Evolutionary conservation across 2,888 invertebrate genomes (phyloP).

Genomic region (Volucella inanis): DNA sequence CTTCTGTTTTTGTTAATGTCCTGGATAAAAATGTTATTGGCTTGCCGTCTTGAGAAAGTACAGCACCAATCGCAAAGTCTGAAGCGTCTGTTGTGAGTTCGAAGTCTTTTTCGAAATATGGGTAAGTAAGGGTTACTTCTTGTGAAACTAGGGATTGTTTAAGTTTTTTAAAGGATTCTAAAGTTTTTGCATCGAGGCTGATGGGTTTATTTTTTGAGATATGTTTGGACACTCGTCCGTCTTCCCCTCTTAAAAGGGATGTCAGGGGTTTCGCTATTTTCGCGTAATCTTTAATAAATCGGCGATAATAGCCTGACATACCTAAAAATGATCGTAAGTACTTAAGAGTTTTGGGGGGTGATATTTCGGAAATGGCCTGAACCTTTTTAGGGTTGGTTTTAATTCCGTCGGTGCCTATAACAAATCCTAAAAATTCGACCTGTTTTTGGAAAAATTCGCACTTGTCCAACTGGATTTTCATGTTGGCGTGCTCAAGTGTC

Average conservation of each 20-base stretch:
- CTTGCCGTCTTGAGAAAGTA: constrained; percentile 11
- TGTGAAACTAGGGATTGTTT: constrained; percentile 44
- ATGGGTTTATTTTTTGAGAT: constrained; percentile 44
- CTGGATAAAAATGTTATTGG: constrained; percentile 2
- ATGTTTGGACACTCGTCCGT: constrained; percentile 44
- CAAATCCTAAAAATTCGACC: constrained; percentile 53
- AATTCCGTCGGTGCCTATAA: constrained; percentile 45
- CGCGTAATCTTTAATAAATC: constrained; percentile 35
- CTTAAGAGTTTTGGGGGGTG: constrained; percentile 44
- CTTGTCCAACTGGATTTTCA: constrained; percentile 20
- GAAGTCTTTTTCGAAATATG: constrained; percentile 46
- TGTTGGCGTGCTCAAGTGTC: neutral
- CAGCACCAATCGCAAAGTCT: constrained; percentile 38
- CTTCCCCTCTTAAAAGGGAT: constrained; percentile 46
- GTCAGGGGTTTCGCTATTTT: constrained; percentile 42
- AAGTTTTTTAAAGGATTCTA: constrained; percentile 45
- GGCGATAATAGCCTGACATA: constrained; percentile 53
- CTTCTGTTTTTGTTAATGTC: too few species aligned
- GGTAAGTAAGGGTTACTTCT: constrained; percentile 47
- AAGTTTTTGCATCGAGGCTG: constrained; percentile 17
- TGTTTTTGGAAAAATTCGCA: constrained; percentile 30
- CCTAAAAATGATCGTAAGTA: constrained; percentile 48
- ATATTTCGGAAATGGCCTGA: constrained; percentile 49
- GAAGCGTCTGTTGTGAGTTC: constrained; percentile 49
- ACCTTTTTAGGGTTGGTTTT: constrained; percentile 53